Evolutionary conservation across 2,888 invertebrate species (phyloP), one percentile per base, ranked within the genome.

Genomic region (Cepaea hortensis): DNA sequence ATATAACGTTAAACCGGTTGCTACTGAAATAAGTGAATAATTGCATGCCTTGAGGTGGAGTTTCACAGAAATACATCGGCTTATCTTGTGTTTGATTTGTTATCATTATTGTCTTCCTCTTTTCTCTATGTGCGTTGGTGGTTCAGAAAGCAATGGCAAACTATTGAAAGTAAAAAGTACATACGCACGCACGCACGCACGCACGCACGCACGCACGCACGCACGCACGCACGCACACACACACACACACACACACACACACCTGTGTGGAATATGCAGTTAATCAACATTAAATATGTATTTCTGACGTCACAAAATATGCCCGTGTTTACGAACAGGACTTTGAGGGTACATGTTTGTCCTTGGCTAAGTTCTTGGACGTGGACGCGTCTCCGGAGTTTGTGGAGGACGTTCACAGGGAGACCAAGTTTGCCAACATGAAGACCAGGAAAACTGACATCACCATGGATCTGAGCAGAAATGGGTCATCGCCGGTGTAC

Each of bases 391-490:
- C 84, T 2, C 72, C 80, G 3, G 85, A 80, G 15, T 70, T 81
- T 20, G 13, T 87, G 48, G 82, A 84, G 3, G 73, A 68, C 46
- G 65, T 87, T 11, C 85, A 87, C 70, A 48, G 70, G 3, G 87
- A 87, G 46, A 88, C 88, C 4, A 50, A 70, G 9, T 88, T 88
- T 83, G 72, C 62, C 46, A 88, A 87, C 86, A 88, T 88, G 88
- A 83, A 85, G 50, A 23, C 48, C 15, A 84, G 84, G 7, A 85
- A 87, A 68, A 18, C 75, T 0, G 88, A 88, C 73, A 65, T 84
- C 48, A 85, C 85, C 5, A n/a, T 84, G 55, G 61, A 83, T 11
- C 13, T 85, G 3, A 84, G 85, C 62, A 85, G 50, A 35, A 85
- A 85, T 61, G 88, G 88, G 3, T 23, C 70, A 13, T 84, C 88